These are phyloP conservation scores for Harpalus rubripes DNA, from an alignment of 2,888 invertebrate species.

Conservation along the genomic window DNA sequence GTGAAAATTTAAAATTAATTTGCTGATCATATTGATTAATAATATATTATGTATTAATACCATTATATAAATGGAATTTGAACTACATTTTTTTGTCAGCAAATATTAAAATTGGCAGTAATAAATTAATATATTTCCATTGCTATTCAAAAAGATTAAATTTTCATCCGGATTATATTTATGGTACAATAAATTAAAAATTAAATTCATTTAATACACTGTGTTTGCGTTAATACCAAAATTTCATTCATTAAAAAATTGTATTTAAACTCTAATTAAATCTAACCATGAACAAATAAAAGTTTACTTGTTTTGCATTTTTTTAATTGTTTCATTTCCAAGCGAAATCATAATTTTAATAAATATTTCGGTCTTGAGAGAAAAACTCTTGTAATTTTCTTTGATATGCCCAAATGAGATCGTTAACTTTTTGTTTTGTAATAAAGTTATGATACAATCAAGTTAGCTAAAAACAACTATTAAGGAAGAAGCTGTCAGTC, in stretches of 20 bases:
- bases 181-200: too few relatives aligned
- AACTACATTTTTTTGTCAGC: too few relatives aligned
- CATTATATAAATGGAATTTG: too few relatives aligned
- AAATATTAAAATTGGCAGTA: too few relatives aligned
- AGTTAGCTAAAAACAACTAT: slow-evolving; percentile 8
- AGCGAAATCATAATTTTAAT: background rate
- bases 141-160: background rate
- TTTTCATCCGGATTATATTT: too few relatives aligned
- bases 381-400: background rate
- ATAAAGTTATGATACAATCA: slow-evolving; percentile 4
- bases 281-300: background rate
- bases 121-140: too few relatives aligned
- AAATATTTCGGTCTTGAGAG: background rate
- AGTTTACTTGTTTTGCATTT: background rate
- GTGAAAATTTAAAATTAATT: too few relatives aligned
- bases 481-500: slow-evolving; percentile 13
- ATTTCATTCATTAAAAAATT: background rate
- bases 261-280: background rate
- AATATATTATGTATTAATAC: too few relatives aligned
- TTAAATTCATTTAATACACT: too few relatives aligned
- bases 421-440: background rate
- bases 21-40: too few relatives aligned
- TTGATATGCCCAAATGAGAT: background rate
- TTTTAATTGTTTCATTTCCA: background rate
- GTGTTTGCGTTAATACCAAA: background rate